Conservation (phyloP, 1,140 invertebrate genomes). For the Helicorthomorpha holstii region DNA sequence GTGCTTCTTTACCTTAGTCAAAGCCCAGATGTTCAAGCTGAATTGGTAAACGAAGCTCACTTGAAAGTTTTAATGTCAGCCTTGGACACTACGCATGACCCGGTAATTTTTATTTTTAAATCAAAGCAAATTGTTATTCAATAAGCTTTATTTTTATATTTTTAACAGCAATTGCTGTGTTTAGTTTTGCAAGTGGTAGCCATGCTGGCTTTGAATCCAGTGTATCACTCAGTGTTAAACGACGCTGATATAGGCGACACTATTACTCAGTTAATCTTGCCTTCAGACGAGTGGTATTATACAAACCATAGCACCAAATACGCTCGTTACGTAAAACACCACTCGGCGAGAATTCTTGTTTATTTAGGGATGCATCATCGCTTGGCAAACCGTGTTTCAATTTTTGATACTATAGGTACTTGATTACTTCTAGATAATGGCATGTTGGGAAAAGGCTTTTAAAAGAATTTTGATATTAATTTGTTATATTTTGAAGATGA, state of each 20-base stretch:
- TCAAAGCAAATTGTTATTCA: conserved; percentile 1
- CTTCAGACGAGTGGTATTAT: conserved; percentile 58
- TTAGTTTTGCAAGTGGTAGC: conserved; percentile 46
- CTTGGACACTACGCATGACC: conserved; percentile 45
- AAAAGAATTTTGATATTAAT: neutral
- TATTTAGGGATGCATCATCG: conserved; percentile 36
- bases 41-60: conserved; percentile 36
- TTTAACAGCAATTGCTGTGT: conserved; percentile 44
- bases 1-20: conserved; percentile 44
- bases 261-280: conserved; percentile 45
- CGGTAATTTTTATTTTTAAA: conserved; percentile 24
- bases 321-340: conserved; percentile 49
- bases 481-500: neutral
- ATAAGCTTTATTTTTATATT: conserved; percentile 2
- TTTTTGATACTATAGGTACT: conserved; percentile 29
- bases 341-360: conserved; percentile 46
- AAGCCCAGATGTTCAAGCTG: conserved; percentile 30
- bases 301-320: conserved; percentile 54
- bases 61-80: conserved; percentile 39
- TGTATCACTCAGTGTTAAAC: conserved; percentile 34
- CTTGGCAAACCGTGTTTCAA: conserved; percentile 32
- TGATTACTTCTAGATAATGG: neutral
- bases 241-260: conserved; percentile 44
- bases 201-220: conserved; percentile 38
- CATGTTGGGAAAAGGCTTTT: neutral